Evolutionary conservation across 2,888 invertebrate genomes (phyloP).

Genomic region (Drosophila kanekoi): DNA sequence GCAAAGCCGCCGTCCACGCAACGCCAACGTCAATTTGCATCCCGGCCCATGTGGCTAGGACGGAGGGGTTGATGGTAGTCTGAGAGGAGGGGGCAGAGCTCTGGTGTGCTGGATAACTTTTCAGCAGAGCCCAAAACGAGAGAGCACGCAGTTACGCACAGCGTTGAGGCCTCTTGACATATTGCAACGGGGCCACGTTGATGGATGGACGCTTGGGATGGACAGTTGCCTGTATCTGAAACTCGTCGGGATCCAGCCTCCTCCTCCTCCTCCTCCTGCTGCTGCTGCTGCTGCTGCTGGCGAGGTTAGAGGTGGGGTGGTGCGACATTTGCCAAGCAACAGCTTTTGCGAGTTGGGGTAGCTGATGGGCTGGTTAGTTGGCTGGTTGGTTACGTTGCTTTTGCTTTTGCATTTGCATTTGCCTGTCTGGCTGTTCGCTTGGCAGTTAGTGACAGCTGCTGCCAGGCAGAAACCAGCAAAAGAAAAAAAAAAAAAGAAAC

Average conservation of each 20-base stretch:
- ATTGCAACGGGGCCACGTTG: constrained; percentile 66
- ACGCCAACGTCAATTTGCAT: constrained; percentile 60
- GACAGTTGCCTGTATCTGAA: constrained; percentile 58
- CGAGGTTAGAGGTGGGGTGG: constrained; percentile 24
- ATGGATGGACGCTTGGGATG: constrained; percentile 69
- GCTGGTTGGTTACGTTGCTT: constrained; percentile 26
- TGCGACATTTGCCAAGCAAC: constrained; percentile 15
- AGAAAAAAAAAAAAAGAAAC: constrained; percentile 16
- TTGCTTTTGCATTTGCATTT: constrained; percentile 12
- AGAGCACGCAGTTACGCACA: constrained; percentile 34
- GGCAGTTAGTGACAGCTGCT: constrained; percentile 78
- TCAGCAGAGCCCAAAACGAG: constrained; percentile 6
- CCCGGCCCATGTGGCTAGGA: constrained; percentile 12
- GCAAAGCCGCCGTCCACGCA: constrained; percentile 55
- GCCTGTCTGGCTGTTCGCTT: constrained; percentile 33
- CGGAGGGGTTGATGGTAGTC: not conserved
- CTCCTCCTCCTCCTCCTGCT: too few relatives aligned
- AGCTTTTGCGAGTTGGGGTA: constrained; percentile 31
- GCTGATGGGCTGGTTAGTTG: constrained; percentile 25
- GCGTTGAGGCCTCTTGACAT: constrained; percentile 55
- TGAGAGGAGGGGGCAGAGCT: not conserved
- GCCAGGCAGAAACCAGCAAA: constrained; percentile 23
- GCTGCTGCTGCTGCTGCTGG: not conserved
- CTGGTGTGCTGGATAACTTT: not conserved
- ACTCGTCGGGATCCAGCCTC: not conserved